A percentile compares a stretch with the other conserved stretches of the same genome.
Conservation (phyloP, 1,140 invertebrate species). For the Drosophila burlai region DNA sequence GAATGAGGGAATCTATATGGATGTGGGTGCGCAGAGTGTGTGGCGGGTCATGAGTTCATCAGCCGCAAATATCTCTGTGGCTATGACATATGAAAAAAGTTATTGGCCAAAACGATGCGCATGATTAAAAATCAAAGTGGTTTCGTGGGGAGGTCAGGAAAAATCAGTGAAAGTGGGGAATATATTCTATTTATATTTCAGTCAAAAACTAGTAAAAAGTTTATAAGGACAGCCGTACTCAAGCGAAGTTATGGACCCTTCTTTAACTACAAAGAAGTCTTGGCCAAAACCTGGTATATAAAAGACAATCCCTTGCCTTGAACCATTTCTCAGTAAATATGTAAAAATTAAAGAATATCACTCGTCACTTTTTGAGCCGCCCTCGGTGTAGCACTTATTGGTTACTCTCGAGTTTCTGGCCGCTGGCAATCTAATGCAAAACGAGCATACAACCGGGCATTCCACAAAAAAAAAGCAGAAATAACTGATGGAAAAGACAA, state of each 20-base stretch:
- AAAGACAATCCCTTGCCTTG: too few species aligned
- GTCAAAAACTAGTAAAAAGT: not conserved
- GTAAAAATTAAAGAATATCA: not conserved
- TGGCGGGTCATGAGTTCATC: constrained; percentile 32
- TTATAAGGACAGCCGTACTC: not conserved
- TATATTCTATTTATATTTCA: not conserved
- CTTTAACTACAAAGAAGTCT: not conserved
- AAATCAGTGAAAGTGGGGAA: not conserved
- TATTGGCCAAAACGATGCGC: constrained; percentile 43
- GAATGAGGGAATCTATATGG: not conserved
- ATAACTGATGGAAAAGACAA: constrained; percentile 19
- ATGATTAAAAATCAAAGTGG: constrained; percentile 64
- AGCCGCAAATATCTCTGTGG: constrained; percentile 39
- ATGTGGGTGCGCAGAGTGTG: not conserved
- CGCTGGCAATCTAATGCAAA: constrained; percentile 50
- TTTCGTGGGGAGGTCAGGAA: constrained; percentile 1
- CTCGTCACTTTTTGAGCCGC: not conserved
- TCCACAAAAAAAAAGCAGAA: not conserved
- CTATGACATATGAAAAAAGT: constrained; percentile 63
- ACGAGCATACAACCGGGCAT: constrained; percentile 11
- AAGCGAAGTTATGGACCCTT: not conserved
- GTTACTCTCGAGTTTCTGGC: constrained; percentile 23
- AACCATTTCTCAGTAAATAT: not conserved
- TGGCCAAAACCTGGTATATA: not conserved
- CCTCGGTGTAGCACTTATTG: not conserved